Evolutionary conservation across 1,140 invertebrate species (phyloP).

Genomic region (Drosophila persimilis): DNA sequence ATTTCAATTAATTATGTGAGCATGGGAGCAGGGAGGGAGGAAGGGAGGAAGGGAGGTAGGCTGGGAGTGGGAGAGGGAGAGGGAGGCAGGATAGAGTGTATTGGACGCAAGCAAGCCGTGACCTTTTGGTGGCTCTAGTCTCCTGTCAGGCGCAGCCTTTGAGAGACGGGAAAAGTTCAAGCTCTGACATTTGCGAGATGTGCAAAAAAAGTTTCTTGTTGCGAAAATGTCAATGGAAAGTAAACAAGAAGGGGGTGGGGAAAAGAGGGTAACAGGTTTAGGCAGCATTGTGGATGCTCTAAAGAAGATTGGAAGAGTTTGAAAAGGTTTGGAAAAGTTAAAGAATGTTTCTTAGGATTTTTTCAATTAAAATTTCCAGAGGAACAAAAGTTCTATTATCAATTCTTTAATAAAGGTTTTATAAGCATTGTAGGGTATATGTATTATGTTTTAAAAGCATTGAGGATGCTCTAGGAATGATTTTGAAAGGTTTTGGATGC

Average conservation of each 20-base stretch:
- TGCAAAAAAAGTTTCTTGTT: background rate
- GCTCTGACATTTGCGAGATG: conserved; percentile 44
- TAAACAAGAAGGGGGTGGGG: background rate
- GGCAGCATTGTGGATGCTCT: no score
- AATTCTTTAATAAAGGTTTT: no score
- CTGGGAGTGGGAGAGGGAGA: conserved; percentile 6
- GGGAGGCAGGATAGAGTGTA: conserved; percentile 14
- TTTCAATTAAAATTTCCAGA: no score
- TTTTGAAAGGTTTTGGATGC: no score
- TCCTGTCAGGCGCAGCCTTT: conserved; percentile 3
- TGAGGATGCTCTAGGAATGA: no score
- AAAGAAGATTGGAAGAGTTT: no score
- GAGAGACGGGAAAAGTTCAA: conserved; percentile 25
- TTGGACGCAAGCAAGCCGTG: conserved; percentile 45
- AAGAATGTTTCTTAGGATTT: no score
- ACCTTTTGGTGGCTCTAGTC: conserved; percentile 47
- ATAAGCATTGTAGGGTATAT: no score
- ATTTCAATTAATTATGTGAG: conserved; percentile 76
- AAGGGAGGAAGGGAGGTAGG: conserved; percentile 1
- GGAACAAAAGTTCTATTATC: no score
- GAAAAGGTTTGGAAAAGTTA: no score
- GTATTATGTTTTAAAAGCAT: no score
- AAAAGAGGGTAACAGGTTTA: no score
- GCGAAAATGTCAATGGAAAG: conserved; percentile 7
- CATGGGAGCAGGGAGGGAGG: background rate